phyloP scores from a whole-genome alignment of 2,888 invertebrate species.

The Dasypolia templi region DNA sequence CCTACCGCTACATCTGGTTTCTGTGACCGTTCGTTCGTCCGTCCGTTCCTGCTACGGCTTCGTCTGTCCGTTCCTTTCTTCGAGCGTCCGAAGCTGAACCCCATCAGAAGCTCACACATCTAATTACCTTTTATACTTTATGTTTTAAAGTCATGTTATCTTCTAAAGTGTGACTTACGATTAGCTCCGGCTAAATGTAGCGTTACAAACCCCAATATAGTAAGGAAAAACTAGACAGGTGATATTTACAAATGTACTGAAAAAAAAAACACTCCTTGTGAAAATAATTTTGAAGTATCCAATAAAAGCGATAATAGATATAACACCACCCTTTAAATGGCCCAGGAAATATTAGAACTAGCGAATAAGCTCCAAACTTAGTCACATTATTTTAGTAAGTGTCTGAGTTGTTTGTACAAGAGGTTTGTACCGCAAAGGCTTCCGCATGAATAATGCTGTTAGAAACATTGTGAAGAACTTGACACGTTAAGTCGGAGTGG shows the following conservation, averaged over 20 bases:
- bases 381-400: constrained; percentile 28
- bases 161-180: too few species aligned
- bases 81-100: too few species aligned
- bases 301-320: constrained; percentile 58
- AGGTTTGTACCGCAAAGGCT: constrained; percentile 23
- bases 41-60: too few species aligned
- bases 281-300: constrained; percentile 31
- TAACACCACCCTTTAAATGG: constrained; percentile 49
- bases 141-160: too few species aligned
- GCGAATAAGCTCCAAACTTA: constrained; percentile 25
- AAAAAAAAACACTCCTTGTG: not conserved
- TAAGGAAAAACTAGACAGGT: not conserved
- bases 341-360: constrained; percentile 46
- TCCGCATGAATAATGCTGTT: constrained; percentile 30
- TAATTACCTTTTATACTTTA: too few species aligned
- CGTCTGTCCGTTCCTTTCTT: too few species aligned
- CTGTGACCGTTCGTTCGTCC: too few species aligned
- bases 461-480: constrained; percentile 4
- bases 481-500: constrained; percentile 1
- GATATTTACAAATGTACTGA: not conserved
- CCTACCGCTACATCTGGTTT: too few species aligned
- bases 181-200: too few species aligned
- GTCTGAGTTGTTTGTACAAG: constrained; percentile 25
- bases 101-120: too few species aligned
- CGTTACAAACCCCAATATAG: too few species aligned